Conservation (phyloP, 2,797 vertebrate species). For the Luscinia megarhynchos region DNA sequence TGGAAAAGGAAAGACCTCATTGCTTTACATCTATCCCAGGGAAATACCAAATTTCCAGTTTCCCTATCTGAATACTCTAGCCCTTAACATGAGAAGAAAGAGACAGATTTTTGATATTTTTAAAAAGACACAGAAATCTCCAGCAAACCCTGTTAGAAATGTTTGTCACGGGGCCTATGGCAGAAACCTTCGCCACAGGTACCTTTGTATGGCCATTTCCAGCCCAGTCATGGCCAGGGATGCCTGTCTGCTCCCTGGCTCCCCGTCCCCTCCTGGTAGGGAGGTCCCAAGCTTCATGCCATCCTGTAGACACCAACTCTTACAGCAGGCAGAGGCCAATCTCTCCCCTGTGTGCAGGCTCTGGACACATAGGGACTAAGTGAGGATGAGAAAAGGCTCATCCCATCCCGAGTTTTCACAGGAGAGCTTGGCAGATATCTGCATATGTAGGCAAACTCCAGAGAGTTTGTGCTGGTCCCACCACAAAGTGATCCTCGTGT, state of each 20-base stretch:
- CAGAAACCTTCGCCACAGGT: neutral
- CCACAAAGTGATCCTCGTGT: neutral
- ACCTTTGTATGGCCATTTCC: neutral
- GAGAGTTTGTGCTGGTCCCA: neutral
- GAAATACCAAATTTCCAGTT: constrained; percentile 57
- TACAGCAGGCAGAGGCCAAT: neutral
- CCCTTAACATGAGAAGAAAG: constrained; percentile 21
- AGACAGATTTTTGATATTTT: constrained; percentile 61
- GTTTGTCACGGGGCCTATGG: neutral
- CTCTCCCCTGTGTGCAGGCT: neutral
- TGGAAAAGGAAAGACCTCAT: constrained; percentile 36
- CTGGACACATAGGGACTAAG: neutral
- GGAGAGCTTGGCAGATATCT: neutral
- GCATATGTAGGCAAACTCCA: neutral
- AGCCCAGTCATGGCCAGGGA: neutral
- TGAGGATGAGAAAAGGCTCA: neutral
- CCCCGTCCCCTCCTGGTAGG: neutral
- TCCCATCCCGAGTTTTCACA: neutral
- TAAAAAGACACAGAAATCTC: constrained; percentile 35
- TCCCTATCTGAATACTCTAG: neutral
- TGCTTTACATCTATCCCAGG: constrained; percentile 58
- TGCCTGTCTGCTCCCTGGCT: accelerated
- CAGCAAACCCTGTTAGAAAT: constrained; percentile 4
- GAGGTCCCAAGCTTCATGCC: neutral
- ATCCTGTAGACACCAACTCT: neutral